Base-by-base conservation (phyloP, 2,113 vertebrate genomes). In the Cynocephalus volans region DNA sequence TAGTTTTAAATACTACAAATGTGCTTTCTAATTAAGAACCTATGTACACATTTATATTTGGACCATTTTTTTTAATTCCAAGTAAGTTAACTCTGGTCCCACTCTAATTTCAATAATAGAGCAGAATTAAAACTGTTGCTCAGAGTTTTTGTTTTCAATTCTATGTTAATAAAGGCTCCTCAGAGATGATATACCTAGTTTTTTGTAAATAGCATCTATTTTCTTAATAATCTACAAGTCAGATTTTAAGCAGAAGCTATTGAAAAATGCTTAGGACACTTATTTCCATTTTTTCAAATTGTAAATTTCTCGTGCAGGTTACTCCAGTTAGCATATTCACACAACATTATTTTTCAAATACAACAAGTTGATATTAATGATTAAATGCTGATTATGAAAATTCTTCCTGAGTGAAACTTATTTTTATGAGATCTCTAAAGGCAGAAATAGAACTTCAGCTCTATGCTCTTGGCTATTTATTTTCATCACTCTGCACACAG, bases 191-290 rank as follows among this genome's bases (percentile, higher is more conserved):
- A 84, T 90, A 50, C 67, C 52, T 65, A 64, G 19, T 81, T 89
- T 96, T 84, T 73, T 50, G 36, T 70, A 92, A 77, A 56, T 70
- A 48, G 23, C 41, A 65, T 62, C 24, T 82, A 72, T 88, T 70
- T 96, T 93, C 90, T 95, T 93, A 85, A 31, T 88, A 87, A 95
- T 88, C 77, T 82, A 62, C 18, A 76, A 95, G 36, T 91, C 88
- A 93, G n/a, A 56, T 48, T 88, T 87, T 95, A 86, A 67, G 26
- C 36, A 85, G 28, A 28, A 79, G 41, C 50, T 95, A 6, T 76
- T 70, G 12, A 56, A 76, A 86, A 84, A 83, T 19, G n/a, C 48
- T 94, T 83, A 58, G 26, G 18, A 70, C 26, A 77, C 41, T 93
- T 21, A 72, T 88, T 95, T 91, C 17, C 33, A n/a, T 70, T 58